phyloP scores from a whole-genome alignment of 2,113 vertebrate species.

The Calidris pygmaea region DNA sequence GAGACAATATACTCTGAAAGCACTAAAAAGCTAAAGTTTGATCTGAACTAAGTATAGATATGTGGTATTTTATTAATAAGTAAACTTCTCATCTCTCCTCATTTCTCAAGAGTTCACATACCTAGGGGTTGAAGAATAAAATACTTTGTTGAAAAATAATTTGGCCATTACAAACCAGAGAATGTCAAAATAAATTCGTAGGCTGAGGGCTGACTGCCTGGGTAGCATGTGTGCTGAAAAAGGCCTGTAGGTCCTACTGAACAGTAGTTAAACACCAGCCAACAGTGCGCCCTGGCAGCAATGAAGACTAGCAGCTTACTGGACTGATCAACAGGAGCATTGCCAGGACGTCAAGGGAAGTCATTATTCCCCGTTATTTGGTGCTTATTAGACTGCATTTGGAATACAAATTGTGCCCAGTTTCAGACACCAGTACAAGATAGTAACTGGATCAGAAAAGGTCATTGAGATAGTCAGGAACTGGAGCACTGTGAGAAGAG shows the following conservation, averaged over 20 bases:
- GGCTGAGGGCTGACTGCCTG: background rate
- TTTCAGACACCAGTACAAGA: background rate
- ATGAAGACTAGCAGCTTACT: background rate
- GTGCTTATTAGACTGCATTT: background rate
- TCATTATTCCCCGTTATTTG: background rate
- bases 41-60: background rate
- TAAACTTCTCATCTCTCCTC: background rate
- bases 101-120: background rate
- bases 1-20: background rate
- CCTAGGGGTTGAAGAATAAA: background rate
- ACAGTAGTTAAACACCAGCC: background rate
- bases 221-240: background rate
- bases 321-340: background rate
- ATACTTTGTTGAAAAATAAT: background rate
- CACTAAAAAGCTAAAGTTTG: background rate
- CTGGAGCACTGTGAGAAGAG: background rate
- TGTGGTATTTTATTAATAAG: background rate
- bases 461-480: background rate
- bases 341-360: background rate
- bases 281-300: background rate
- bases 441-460: background rate
- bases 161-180: background rate
- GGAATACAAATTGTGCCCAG: background rate
- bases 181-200: background rate
- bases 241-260: background rate